Conservation (phyloP, 2,113 vertebrate genomes). For the Prinia subflava region DNA sequence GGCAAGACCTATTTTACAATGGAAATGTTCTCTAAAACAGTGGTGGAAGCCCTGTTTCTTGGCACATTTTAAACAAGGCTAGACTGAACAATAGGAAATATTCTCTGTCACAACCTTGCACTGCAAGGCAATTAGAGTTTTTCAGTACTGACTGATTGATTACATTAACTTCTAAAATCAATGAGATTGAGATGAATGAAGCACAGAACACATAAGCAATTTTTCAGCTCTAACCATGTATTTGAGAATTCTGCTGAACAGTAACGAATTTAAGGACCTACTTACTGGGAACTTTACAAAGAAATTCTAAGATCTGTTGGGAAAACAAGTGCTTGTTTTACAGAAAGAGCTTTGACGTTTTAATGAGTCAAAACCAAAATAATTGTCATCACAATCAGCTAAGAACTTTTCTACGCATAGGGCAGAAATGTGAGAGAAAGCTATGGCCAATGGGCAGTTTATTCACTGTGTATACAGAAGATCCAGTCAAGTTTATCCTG, state of each 20-base stretch:
- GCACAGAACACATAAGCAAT: not conserved
- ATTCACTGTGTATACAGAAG: not conserved
- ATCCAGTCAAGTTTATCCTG: not conserved
- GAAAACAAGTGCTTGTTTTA: not conserved
- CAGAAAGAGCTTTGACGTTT: not conserved
- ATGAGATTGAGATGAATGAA: not conserved
- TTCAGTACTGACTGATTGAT: not conserved
- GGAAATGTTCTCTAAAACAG: slow-evolving; percentile 2
- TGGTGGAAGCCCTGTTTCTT: not conserved
- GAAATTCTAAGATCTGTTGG: not conserved
- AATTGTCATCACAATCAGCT: not conserved
- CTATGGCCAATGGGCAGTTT: not conserved
- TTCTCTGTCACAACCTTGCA: not conserved
- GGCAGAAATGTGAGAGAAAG: not conserved
- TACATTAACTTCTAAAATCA: not conserved
- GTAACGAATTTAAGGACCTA: not conserved
- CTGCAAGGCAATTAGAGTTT: not conserved
- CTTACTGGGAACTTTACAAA: not conserved
- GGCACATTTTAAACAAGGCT: not conserved
- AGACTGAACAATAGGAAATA: slow-evolving; percentile 16
- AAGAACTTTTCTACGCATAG: not conserved
- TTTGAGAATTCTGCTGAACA: not conserved
- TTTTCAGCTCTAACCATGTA: not conserved
- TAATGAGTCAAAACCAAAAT: not conserved
- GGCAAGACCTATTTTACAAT: not conserved